Base-by-base conservation (phyloP, 2,113 vertebrate genomes). In the Panthera uncia region DNA sequence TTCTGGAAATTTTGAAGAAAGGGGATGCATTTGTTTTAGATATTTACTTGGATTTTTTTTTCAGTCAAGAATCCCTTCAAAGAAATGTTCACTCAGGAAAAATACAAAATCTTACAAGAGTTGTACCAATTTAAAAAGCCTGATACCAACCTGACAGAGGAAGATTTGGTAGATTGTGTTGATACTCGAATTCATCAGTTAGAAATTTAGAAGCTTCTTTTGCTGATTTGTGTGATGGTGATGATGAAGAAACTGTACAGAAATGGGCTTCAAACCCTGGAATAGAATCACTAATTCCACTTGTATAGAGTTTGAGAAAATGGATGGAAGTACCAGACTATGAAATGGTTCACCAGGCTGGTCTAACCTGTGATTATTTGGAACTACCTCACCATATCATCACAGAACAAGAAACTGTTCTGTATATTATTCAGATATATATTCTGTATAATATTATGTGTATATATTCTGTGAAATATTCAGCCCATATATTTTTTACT, bases 11-110 rank as follows among this genome's bases (percentile, higher is more conserved):
- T 16, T 55, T 99, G 3, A 98, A 98, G 83, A 98, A 98, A 50
- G 98, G 98, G 0, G 98, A 99, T 85, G 98, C 99, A 0, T 99
- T 99, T 97, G 96, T 99, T 96, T 98, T 99, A 97, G 99, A 99
- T 98, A 99, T 99, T 76, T 99, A 99, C 97, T 98, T 99, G 98
- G 99, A 99, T 98, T 99, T 99, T 98, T 45, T 99, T 99, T 99
- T 99, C 99, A 4, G 99, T 99, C 98, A 99, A 99, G 98, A 99
- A 99, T 98, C 99, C 99, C 5, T 99, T 99, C 98, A 99, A 99
- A 98, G 99, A 99, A 97, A 98, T 99, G 95, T 99, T 99, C 97
- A 99, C 99, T 16, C 98, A 99, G 99, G 99, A 99, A 80, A 99
- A 99, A 87, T 99, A 99, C 83, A 80, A 98, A 95, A 99, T 99